Base-by-base conservation (phyloP, 1,140 invertebrate species). In the Bombus breviceps region DNA sequence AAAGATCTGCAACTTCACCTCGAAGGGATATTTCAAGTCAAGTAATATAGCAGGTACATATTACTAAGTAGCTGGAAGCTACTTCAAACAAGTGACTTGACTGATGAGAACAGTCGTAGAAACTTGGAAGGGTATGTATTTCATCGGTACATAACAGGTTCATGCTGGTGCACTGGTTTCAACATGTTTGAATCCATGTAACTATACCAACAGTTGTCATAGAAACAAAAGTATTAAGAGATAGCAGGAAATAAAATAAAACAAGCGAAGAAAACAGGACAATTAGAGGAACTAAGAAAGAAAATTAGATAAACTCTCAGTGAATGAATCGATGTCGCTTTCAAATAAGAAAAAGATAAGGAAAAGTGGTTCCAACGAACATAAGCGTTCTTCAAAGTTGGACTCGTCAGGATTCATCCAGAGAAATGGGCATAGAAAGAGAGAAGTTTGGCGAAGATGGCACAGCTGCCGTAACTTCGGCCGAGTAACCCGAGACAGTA, bases 401-500 rank as follows among this genome's bases (percentile, higher is more conserved):
- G 10, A 62, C 59, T 37, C 74, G 57, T 41, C 37, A 18, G 41
- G 28, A 25, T 15, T n/a, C 28, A 39, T n/a, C 28, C 37, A 22
- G n/a, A 37, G 57, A 32, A 78, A 64, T 1, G 18, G 59, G 13
- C 34, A 28, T 22, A 32, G 6, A 12, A 57, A 62, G 74, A 68
- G 69, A 77, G 59, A 81, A 47, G 43, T 64, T 73, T 37, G 75
- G 69, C 66, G 76, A 59, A 37, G 69, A 59, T 34, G 62, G 57
- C 43, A 47, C 81, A 81, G 85, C 72, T 88, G 89, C 86, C 86
- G 88, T 90, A 90, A 90, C 71, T 90, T 80, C 66, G 68, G 34
- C 71, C 81, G 59, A 69, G 89, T 89, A 90, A 90, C 83, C 82
- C 89, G 89, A 90, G 89, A 88, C 86, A 90, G 89, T 90, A 88